Percentiles rank a stretch among this genome's conserved stretches.
Evolutionary conservation across 1,140 invertebrate species (phyloP).

Genomic region (Solenopsis fugax): DNA sequence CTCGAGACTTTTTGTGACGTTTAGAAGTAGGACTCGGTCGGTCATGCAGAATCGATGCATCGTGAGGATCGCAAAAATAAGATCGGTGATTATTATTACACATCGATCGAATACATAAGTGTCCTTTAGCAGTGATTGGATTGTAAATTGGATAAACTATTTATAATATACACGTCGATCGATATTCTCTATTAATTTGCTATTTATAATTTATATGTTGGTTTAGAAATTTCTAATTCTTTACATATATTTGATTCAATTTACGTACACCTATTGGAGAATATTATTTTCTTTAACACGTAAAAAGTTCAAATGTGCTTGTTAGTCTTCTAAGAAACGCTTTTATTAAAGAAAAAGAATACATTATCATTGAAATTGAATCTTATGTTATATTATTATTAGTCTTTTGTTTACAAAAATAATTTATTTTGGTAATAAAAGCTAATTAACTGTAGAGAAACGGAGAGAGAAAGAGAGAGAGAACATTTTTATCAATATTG

Average conservation of each 20-base stretch:
- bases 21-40: constrained; percentile 13
- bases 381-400: background rate
- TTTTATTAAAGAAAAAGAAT: background rate
- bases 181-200: too few species aligned
- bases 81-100: background rate
- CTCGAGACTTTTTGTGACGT: constrained; percentile 7
- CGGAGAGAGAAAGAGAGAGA: background rate
- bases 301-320: background rate
- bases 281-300: background rate
- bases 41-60: background rate
- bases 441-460: background rate
- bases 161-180: background rate
- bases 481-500: background rate
- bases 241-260: background rate
- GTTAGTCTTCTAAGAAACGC: background rate
- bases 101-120: background rate
- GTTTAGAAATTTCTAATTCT: background rate
- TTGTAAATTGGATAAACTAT: background rate
- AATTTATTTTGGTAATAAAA: constrained; percentile 13
- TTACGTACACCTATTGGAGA: background rate
- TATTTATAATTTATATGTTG: background rate
- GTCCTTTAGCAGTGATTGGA: background rate
- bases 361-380: background rate
- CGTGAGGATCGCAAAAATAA: background rate
- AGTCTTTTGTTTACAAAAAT: background rate